These are phyloP conservation scores for Serilophus lunatus DNA, from an alignment of 2,113 vertebrate genomes.

Conservation along the genomic window DNA sequence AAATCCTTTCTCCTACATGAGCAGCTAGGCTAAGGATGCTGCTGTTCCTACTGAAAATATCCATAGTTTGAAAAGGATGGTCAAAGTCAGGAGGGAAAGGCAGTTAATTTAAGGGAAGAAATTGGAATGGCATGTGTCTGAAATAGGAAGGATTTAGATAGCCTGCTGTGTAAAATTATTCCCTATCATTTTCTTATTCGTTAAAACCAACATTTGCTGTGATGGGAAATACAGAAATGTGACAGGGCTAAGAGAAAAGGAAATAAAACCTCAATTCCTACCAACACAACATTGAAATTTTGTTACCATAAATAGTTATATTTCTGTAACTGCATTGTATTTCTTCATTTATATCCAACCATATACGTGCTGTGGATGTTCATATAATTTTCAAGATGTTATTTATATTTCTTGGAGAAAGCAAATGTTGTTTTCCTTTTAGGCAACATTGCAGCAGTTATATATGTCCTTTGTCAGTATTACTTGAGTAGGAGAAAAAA, in stretches of 20 bases:
- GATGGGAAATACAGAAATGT: neutral
- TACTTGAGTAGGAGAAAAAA: constrained; percentile 64
- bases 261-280: neutral
- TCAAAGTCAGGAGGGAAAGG: neutral
- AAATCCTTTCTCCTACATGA: neutral
- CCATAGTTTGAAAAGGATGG: neutral
- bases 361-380: constrained; percentile 4
- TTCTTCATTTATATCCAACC: neutral
- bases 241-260: neutral
- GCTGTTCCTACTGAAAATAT: neutral
- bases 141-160: neutral
- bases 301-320: neutral
- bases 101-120: neutral
- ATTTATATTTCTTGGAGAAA: constrained; percentile 46
- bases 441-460: constrained; percentile 18
- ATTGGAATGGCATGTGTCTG: neutral
- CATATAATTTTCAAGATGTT: constrained; percentile 62
- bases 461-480: constrained; percentile 53
- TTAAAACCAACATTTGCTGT: neutral
- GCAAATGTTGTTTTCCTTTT: constrained; percentile 57
- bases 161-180: neutral
- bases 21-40: neutral
- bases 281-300: neutral
- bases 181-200: neutral
- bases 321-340: neutral